Evolutionary conservation across 30 jellyfish, hydroid and myxozoan genomes (phyloP), one percentile per base, ranked within the genome.

Genomic region (Hydractinia symbiolongicarpus): DNA sequence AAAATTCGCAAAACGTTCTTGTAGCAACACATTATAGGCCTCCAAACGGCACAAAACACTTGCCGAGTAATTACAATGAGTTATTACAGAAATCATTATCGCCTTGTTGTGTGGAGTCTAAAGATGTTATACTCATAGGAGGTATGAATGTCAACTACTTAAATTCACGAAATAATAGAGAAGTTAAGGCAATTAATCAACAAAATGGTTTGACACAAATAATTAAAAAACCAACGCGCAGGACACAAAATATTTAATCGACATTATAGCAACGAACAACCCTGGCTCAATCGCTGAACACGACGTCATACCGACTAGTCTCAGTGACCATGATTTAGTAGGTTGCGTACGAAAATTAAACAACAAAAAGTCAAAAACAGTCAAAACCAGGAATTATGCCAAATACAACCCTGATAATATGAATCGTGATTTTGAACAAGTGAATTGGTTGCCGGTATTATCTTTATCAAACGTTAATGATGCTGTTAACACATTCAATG

Each of bases 391-490:
- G 9, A 72, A 72, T 17, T 72, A 72, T 17, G 19, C 17, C 9
- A n/a, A 5, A 72, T 72, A 72, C 72, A 17, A 72, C 64, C n/a
- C 81, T 17, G 81, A 72, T 7, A 15, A 8, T 17, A 72, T 72
- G 81, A 72, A 72, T 52, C 9, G 72, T 8, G 81, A 72, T 7
- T 72, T 72, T 72, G 64, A 72, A 44, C 9, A 44, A 30, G 81
- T 72, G 1, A 72, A 72, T 53, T 72, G 81, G 81, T 7, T 72
- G 73, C 81, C 81, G 10, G 81, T 72, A 72, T 9, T 72, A 52
- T 17, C 81, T 9, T 54, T 58, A 5, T 58, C 81, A 9, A 17
- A 72, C 50, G 81, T 72, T 7, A 64, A 64, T 13, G 40, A 7
- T n/a, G 74, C 74, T 51, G 19, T 64, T n/a, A 64, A 13, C 40